Percentiles rank a stretch among this genome's conserved stretches.
These are phyloP conservation scores for Addax nasomaculatus DNA, from an alignment of 2,113 vertebrate genomes.

Conservation along the genomic window DNA sequence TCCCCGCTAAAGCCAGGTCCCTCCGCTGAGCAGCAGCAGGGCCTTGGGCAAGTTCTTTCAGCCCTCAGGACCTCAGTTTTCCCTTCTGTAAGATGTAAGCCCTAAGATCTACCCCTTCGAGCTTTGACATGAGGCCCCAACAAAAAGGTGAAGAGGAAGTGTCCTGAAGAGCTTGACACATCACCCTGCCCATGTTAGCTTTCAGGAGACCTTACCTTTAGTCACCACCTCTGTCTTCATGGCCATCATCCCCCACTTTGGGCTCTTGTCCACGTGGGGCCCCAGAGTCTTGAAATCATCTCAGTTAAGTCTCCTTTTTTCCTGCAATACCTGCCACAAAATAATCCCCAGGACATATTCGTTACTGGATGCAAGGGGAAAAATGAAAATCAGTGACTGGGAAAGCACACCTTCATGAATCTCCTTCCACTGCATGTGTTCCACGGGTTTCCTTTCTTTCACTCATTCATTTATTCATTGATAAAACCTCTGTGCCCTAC, in stretches of 20 bases:
- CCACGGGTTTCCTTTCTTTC: background rate
- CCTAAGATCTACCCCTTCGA: background rate
- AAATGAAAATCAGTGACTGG: background rate
- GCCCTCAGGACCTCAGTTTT: background rate
- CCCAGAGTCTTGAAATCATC: too few relatives aligned
- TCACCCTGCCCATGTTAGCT: rapidly evolving
- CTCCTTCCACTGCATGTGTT: background rate
- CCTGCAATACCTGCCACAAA: background rate
- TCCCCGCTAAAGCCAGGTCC: background rate
- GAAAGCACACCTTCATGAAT: background rate
- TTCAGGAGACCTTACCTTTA: rapidly evolving
- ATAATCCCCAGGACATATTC: background rate
- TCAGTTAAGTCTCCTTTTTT: background rate
- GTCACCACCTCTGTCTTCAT: background rate
- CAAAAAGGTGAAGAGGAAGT: background rate
- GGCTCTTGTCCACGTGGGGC: background rate
- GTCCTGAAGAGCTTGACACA: background rate
- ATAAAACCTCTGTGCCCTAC: background rate
- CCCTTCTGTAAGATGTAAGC: background rate
- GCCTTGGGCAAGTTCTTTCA: background rate
- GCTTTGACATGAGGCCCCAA: background rate
- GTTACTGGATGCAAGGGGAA: rapidly evolving
- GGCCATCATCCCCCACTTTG: background rate
- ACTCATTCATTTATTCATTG: background rate
- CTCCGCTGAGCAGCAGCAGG: background rate